Evolutionary conservation across 1,140 invertebrate species (phyloP).

Genomic region (Eumeta japonica): DNA sequence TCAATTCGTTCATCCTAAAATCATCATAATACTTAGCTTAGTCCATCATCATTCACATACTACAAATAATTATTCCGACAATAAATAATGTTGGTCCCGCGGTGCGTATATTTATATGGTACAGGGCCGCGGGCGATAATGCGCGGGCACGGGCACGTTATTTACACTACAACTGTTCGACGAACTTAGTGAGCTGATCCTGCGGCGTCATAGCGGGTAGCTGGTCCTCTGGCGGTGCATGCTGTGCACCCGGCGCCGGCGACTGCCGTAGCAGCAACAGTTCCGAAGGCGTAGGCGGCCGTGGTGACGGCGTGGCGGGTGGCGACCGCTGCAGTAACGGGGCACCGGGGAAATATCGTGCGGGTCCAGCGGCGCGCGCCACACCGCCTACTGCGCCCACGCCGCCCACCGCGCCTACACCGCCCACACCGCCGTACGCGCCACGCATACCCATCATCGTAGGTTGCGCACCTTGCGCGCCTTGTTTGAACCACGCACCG

Average conservation of each 20-base stretch:
- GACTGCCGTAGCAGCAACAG: constrained; percentile 62
- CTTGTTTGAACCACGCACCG: constrained; percentile 58
- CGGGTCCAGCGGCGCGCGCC: constrained; percentile 11
- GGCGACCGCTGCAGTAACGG: constrained; percentile 73
- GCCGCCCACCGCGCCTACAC: constrained; percentile 18
- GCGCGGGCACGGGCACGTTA: no score
- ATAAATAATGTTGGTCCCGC: constrained; percentile 37
- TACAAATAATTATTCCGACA: constrained; percentile 35
- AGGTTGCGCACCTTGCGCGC: constrained; percentile 22
- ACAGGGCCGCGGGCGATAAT: constrained; percentile 27
- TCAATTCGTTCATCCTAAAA: constrained; percentile 51
- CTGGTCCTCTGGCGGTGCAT: constrained; percentile 70
- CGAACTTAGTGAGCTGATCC: constrained; percentile 89
- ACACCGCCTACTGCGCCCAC: constrained; percentile 34
- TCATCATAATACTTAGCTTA: constrained; percentile 50
- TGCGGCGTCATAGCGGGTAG: constrained; percentile 80
- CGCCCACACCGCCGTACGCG: constrained; percentile 46
- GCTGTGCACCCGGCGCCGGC: constrained; percentile 64
- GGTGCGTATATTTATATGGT: constrained; percentile 34
- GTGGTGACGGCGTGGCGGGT: constrained; percentile 65
- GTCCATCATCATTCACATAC: constrained; percentile 46
- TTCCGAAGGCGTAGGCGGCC: constrained; percentile 42
- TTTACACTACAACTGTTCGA: constrained; percentile 84
- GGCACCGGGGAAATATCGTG: constrained; percentile 28
- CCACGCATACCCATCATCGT: constrained; percentile 16